Conservation (phyloP, 2,888 invertebrate species). For the Drosophila ochracea region DNA sequence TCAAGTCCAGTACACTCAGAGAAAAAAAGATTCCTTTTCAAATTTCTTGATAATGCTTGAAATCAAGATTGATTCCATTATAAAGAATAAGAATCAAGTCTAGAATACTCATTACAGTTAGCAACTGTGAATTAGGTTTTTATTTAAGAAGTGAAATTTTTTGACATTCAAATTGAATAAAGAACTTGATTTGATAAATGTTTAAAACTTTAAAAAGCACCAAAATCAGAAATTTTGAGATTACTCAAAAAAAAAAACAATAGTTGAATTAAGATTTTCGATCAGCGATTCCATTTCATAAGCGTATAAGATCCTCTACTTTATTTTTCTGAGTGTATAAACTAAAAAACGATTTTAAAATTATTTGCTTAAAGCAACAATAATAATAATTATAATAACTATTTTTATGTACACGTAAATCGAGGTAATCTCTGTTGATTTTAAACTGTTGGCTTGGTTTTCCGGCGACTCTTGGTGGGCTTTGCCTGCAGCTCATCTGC, state of each 20-base stretch:
- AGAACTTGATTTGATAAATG: background rate
- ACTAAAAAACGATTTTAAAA: conserved; percentile 18
- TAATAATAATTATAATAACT: conserved; percentile 25
- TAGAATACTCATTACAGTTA: too few species aligned
- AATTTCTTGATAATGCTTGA: background rate
- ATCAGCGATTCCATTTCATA: background rate
- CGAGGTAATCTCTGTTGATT: conserved; percentile 1
- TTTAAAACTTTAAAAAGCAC: too few species aligned
- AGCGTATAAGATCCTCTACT: background rate
- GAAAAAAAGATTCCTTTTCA: background rate
- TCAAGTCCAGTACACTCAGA: conserved; percentile 1
- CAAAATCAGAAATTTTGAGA: background rate
- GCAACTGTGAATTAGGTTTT: background rate
- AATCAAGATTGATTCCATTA: background rate
- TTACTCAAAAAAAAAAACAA: background rate
- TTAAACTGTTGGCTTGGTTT: conserved; percentile 34
- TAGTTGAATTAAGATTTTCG: background rate
- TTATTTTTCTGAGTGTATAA: background rate
- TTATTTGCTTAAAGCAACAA: conserved; percentile 40
- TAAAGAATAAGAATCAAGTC: background rate
- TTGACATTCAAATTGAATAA: background rate
- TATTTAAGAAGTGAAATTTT: background rate
- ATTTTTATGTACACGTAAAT: conserved; percentile 28
- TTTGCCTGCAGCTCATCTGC: conserved; percentile 16
- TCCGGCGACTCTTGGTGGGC: conserved; percentile 33